Evolutionary conservation across 2,797 vertebrate species (phyloP).

Genomic region (Notolepis coatsorum): DNA sequence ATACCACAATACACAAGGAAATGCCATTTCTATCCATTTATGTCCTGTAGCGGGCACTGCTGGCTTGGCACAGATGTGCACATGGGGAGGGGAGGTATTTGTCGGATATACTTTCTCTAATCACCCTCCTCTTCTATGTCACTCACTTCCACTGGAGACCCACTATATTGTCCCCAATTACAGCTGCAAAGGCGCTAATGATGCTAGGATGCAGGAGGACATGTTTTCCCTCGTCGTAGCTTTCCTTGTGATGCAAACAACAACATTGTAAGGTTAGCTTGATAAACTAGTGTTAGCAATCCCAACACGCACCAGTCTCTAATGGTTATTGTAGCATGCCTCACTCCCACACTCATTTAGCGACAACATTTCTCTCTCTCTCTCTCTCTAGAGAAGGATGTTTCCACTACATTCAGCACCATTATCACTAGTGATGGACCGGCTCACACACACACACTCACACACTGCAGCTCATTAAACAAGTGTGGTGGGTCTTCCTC

Average conservation of each 20-base stretch:
- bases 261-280: neutral
- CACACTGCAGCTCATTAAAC: constrained; percentile 66
- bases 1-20: no score
- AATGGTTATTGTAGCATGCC: constrained; percentile 4
- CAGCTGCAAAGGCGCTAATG: constrained; percentile 18
- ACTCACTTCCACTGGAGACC: constrained; percentile 1
- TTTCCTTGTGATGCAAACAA: neutral
- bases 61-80: constrained; percentile 23
- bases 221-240: constrained; percentile 16
- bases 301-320: neutral
- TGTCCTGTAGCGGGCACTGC: constrained; percentile 41
- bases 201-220: constrained; percentile 13
- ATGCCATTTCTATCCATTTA: no score
- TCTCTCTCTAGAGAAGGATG: constrained; percentile 23
- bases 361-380: constrained; percentile 4
- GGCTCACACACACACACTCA: constrained; percentile 32
- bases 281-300: constrained; percentile 13
- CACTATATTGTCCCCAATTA: constrained; percentile 17
- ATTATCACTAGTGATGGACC: constrained; percentile 58
- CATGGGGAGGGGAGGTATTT: constrained; percentile 32
- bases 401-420: constrained; percentile 40
- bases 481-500: neutral
- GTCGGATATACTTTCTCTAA: constrained; percentile 13
- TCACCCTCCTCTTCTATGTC: no score
- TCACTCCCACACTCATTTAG: constrained; percentile 4